A percentile compares a stretch with the other conserved stretches of the same genome.
Evolutionary conservation across 2,888 invertebrate species (phyloP).

Genomic region (Stegana nigrithorax): DNA sequence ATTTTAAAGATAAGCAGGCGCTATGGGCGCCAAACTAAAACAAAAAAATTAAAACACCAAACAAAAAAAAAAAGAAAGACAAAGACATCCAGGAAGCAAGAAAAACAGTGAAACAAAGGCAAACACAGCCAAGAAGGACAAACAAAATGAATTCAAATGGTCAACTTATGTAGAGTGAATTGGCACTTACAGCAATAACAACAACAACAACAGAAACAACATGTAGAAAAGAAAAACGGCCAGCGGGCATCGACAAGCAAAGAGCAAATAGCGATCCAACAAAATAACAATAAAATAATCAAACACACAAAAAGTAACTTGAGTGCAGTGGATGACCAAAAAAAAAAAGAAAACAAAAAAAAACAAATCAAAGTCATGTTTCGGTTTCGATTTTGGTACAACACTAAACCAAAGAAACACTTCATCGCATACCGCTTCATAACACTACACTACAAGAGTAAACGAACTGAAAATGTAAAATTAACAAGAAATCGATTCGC

Average conservation of each 20-base stretch:
- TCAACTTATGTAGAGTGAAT: conserved; percentile 58
- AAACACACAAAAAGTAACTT: not conserved
- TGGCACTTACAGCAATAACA: no score
- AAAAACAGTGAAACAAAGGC: conserved; percentile 19
- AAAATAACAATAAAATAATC: conserved; percentile 22
- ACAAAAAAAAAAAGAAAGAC: conserved; percentile 23
- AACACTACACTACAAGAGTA: conserved; percentile 33
- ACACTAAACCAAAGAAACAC: not conserved
- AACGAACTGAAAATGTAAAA: conserved; percentile 58
- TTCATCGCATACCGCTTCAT: no score
- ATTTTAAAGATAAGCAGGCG: conserved; percentile 50
- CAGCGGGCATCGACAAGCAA: not conserved
- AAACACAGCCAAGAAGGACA: conserved; percentile 34
- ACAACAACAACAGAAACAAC: conserved; percentile 6
- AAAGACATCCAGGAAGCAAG: conserved; percentile 23
- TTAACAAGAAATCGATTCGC: conserved; percentile 57
- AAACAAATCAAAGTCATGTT: conserved; percentile 11
- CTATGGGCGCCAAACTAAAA: conserved; percentile 23
- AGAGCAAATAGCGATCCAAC: no score
- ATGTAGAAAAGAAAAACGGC: conserved; percentile 19
- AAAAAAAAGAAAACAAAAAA: conserved; percentile 5
- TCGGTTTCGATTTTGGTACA: no score
- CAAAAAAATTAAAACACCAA: conserved; percentile 24
- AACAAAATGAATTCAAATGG: conserved; percentile 59
- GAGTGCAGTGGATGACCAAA: not conserved